Conservation (phyloP, 92 coral and sea anemone genomes). For the Pocillopora grandis region DNA sequence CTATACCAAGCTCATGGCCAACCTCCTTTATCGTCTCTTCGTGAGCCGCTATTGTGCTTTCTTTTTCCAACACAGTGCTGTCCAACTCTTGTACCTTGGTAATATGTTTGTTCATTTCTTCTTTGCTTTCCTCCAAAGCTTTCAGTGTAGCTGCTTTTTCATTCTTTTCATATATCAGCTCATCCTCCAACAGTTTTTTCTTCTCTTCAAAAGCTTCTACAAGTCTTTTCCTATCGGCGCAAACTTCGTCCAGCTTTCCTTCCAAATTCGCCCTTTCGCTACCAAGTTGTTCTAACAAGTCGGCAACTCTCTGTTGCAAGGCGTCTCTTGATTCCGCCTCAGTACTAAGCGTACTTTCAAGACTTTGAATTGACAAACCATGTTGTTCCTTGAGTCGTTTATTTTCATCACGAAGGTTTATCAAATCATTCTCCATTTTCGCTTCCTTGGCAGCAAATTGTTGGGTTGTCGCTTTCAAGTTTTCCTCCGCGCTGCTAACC, state of each 20-base stretch:
- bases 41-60: constrained; percentile 49
- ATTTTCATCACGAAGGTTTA: constrained; percentile 29
- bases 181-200: constrained; percentile 39
- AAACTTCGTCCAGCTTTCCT: constrained; percentile 24
- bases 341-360: constrained; percentile 29
- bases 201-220: constrained; percentile 39
- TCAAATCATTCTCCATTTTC: constrained; percentile 48
- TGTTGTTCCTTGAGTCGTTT: constrained; percentile 16
- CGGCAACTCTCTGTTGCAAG: constrained; percentile 52
- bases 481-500: constrained; percentile 40
- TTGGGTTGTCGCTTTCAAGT: constrained; percentile 39
- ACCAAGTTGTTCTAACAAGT: constrained; percentile 52
- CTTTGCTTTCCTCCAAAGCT: constrained; percentile 45
- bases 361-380: constrained; percentile 20
- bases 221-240: constrained; percentile 26
- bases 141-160: constrained; percentile 29
- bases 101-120: constrained; percentile 37
- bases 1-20: constrained; percentile 61
- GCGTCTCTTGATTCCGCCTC: constrained; percentile 40
- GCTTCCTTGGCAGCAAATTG: constrained; percentile 42
- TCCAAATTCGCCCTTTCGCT: constrained; percentile 41
- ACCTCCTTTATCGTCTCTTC: constrained; percentile 58
- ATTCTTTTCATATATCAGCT: constrained; percentile 49
- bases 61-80: constrained; percentile 54
- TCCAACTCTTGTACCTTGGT: constrained; percentile 57